Conservation (phyloP, 2,113 vertebrate genomes). For the Corvus cornix region DNA sequence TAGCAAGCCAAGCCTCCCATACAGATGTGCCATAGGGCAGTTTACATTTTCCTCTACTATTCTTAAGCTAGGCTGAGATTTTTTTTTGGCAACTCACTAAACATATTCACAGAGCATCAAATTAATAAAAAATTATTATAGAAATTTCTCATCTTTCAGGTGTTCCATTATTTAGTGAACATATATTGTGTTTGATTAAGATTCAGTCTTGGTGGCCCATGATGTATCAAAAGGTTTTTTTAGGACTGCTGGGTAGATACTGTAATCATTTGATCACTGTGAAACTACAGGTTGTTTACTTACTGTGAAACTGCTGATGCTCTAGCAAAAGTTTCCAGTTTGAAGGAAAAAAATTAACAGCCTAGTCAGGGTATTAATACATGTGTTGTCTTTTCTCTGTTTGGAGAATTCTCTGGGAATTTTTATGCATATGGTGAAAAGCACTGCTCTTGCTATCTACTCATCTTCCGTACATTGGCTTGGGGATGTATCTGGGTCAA, state of each 20-base stretch:
- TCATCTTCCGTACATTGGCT: neutral
- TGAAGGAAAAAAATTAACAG: fast-evolving
- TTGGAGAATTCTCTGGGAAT: neutral
- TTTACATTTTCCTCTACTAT: neutral
- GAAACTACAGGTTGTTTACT: neutral
- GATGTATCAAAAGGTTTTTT: neutral
- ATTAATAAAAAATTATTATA: neutral
- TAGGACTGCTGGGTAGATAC: neutral
- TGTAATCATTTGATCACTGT: neutral
- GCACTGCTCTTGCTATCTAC: neutral
- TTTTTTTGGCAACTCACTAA: neutral
- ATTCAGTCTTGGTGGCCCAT: neutral
- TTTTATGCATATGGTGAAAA: neutral
- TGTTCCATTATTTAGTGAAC: neutral
- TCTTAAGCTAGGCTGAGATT: neutral
- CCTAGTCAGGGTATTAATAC: neutral
- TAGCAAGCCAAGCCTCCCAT: fast-evolving
- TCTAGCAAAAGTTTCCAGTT: neutral
- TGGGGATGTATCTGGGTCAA: neutral
- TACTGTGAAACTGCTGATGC: neutral
- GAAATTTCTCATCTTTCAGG: neutral
- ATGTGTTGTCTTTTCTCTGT: neutral
- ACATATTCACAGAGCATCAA: neutral
- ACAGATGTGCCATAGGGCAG: neutral
- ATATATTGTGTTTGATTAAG: neutral